Conservation (phyloP, 1,140 invertebrate genomes). For the Lanistes nyassanus region DNA sequence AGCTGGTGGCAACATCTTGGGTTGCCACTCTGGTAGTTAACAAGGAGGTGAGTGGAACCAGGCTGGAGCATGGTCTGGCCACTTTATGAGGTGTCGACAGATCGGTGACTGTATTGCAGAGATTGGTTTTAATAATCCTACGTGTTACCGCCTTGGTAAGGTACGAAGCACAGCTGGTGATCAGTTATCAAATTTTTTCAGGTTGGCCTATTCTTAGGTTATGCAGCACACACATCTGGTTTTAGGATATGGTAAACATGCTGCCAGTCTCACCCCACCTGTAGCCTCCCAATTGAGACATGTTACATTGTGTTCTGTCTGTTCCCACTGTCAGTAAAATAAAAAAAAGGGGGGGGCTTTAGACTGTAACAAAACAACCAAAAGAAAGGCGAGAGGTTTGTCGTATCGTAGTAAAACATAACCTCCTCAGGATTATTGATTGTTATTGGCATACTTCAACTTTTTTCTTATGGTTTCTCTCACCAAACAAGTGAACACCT, state of each 20-base stretch:
- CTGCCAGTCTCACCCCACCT: neutral
- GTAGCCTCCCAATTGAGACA: neutral
- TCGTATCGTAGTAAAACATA: neutral
- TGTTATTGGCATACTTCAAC: neutral
- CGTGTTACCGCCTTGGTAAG: neutral
- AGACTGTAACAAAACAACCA: neutral
- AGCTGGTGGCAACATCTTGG: constrained; percentile 10
- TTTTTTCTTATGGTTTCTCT: constrained; percentile 10
- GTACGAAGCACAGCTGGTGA: neutral
- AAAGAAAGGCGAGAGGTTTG: neutral
- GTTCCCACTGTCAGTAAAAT: neutral
- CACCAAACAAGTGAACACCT: constrained; percentile 12
- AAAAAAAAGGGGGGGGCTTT: too few relatives aligned
- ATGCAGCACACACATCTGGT: neutral
- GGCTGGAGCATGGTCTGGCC: neutral
- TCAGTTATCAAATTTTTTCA: neutral
- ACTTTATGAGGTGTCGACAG: too few relatives aligned
- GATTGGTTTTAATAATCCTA: neutral
- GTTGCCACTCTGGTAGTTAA: constrained; percentile 5
- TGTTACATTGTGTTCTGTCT: neutral
- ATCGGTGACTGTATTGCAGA: neutral
- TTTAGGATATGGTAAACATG: neutral
- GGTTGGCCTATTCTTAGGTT: constrained; percentile 3
- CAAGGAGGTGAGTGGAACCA: constrained; percentile 4
- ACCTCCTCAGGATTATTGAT: neutral